Evolutionary conservation across 2,797 vertebrate genomes (phyloP).

Genomic region (Lepidocolaptes lacrymiger): DNA sequence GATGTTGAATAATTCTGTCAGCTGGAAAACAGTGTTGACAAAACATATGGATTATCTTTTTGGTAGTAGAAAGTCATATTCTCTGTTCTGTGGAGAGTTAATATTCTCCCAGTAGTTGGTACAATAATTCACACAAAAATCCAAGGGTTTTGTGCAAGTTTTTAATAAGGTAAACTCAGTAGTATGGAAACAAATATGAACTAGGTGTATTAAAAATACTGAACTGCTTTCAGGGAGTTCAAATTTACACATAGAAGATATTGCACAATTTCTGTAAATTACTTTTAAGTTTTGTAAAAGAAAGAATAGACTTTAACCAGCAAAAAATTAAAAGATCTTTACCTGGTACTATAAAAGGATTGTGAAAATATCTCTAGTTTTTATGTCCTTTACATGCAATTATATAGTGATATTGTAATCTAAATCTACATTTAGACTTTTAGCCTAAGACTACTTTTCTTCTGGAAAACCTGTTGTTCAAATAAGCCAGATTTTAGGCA

Average conservation of each 20-base stretch:
- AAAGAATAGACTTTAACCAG: background rate
- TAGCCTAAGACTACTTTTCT: background rate
- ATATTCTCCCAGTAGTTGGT: background rate
- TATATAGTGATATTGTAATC: background rate
- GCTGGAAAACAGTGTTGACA: slow-evolving; percentile 35
- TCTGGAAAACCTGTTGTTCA: background rate
- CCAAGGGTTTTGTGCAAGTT: background rate
- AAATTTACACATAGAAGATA: background rate
- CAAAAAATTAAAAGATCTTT: background rate
- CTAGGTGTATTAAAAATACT: background rate
- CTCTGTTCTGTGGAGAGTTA: background rate
- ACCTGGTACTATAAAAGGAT: background rate
- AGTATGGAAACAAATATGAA: background rate
- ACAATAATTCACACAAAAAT: background rate
- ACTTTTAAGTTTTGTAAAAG: background rate
- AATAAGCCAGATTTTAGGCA: background rate
- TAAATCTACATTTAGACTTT: background rate
- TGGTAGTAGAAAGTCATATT: background rate
- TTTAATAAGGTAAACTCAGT: background rate
- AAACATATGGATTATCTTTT: slow-evolving; percentile 1
- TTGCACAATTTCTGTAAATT: background rate
- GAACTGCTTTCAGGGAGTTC: background rate
- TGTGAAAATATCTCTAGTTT: background rate
- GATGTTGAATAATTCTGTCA: slow-evolving; percentile 53
- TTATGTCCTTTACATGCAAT: background rate